phyloP scores from a whole-genome alignment of 2,888 invertebrate species.

The Esperia sulphurella region DNA sequence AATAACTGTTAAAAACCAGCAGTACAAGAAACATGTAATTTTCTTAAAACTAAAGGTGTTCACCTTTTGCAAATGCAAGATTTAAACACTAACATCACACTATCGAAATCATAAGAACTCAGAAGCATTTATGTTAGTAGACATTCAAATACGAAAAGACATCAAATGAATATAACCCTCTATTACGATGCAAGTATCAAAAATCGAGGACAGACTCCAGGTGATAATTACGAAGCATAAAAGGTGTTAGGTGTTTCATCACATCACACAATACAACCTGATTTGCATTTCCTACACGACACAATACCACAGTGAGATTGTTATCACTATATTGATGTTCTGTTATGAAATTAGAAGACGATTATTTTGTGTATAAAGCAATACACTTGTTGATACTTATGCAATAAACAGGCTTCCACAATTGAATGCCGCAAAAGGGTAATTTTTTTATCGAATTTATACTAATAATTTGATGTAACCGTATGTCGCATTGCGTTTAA shows the following conservation, averaged over 20 bases:
- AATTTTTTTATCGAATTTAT: not conserved
- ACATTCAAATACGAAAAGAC: too few species aligned
- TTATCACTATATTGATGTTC: constrained; percentile 1
- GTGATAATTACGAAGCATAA: constrained; percentile 3
- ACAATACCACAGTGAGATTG: not conserved
- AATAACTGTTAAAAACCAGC: too few species aligned
- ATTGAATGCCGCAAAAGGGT: not conserved
- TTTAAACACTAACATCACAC: too few species aligned
- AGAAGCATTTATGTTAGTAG: too few species aligned
- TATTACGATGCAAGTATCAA: constrained; percentile 4
- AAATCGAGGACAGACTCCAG: constrained; percentile 1
- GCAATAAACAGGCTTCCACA: not conserved
- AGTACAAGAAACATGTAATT: too few species aligned
- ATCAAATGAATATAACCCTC: too few species aligned
- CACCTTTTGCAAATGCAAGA: too few species aligned
- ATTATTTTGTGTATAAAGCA: too few species aligned
- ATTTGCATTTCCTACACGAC: constrained; percentile 6
- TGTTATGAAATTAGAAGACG: constrained; percentile 1
- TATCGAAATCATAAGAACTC: too few species aligned
- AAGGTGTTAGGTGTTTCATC: constrained; percentile 4
- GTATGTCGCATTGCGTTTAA: too few species aligned
- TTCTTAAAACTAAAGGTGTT: too few species aligned
- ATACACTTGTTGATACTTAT: not conserved
- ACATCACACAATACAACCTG: constrained; percentile 1
- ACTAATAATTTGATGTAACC: too few species aligned